phyloP scores from a whole-genome alignment of 2,797 vertebrate genomes.

The Poecilia picta region DNA sequence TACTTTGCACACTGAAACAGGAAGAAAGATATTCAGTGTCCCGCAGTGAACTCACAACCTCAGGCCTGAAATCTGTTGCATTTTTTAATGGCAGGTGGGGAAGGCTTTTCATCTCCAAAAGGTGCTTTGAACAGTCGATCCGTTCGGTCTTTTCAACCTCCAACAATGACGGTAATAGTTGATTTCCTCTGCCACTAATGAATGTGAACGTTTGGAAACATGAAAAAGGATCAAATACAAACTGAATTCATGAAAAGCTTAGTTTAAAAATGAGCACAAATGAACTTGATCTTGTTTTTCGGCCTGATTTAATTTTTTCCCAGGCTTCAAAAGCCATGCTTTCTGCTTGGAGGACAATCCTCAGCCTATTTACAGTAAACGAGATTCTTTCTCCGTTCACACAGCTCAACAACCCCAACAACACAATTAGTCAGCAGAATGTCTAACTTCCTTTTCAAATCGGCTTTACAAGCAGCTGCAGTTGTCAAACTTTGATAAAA shows the following conservation, averaged over 20 bases:
- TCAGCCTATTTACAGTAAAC: slow-evolving; percentile 7
- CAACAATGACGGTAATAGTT: slow-evolving; percentile 9
- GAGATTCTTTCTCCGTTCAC: background rate
- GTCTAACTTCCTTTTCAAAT: background rate
- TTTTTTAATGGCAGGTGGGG: slow-evolving; percentile 27
- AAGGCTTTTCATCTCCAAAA: slow-evolving; percentile 15
- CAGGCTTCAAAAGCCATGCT: slow-evolving; percentile 1
- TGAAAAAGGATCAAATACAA: background rate
- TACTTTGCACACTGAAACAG: slow-evolving; percentile 61
- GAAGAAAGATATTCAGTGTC: slow-evolving; percentile 57
- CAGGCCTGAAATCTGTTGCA: slow-evolving; percentile 15
- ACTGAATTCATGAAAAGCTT: background rate
- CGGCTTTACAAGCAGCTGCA: background rate
- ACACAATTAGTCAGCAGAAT: background rate
- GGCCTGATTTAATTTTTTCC: background rate
- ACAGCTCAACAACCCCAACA: background rate
- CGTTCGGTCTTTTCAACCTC: slow-evolving; percentile 5
- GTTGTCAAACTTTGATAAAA: background rate
- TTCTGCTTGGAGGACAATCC: slow-evolving; percentile 2
- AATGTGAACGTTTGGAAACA: background rate
- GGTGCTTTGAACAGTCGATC: slow-evolving; percentile 5
- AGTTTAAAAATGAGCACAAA: background rate
- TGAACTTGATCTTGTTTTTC: background rate
- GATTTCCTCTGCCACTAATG: background rate
- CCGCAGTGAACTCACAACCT: slow-evolving; percentile 39